These are phyloP conservation scores for Schlechtendalia chinensis DNA, from an alignment of 1,140 invertebrate genomes.

Conservation along the genomic window DNA sequence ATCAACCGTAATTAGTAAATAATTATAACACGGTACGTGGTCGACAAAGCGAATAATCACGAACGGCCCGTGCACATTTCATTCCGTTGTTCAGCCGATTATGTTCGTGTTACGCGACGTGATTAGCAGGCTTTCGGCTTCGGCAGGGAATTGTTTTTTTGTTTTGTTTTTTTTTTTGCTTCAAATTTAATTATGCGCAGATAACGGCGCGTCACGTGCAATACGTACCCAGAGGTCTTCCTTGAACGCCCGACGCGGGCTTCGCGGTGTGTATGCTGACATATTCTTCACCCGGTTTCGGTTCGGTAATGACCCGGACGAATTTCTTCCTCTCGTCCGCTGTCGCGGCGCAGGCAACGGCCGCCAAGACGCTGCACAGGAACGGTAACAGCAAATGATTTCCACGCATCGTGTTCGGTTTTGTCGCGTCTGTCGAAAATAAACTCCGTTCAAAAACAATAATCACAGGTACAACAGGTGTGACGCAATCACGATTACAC, in stretches of 20 bases:
- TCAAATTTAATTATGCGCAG: too few species aligned
- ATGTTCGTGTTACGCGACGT: too few species aligned
- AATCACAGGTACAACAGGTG: too few species aligned
- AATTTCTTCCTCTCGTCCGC: conserved; percentile 52
- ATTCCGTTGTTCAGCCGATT: too few species aligned
- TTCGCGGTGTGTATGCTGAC: conserved; percentile 59
- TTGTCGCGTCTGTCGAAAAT: neutral
- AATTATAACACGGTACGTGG: too few species aligned
- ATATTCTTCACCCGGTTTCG: conserved; percentile 60
- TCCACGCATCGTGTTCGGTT: conserved; percentile 3
- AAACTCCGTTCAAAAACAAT: neutral
- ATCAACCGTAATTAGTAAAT: too few species aligned
- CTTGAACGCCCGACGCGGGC: conserved; percentile 52
- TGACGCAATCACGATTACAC: neutral
- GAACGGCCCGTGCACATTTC: too few species aligned
- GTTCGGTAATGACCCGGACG: conserved; percentile 60
- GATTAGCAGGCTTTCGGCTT: too few species aligned
- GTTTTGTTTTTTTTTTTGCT: too few species aligned
- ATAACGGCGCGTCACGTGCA: too few species aligned
- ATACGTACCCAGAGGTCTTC: neutral
- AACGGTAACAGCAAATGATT: conserved; percentile 9
- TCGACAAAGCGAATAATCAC: too few species aligned
- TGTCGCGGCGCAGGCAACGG: neutral
- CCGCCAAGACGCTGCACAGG: neutral
- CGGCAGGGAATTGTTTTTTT: too few species aligned